Percentiles rank a stretch among this genome's conserved stretches.
phyloP scores from a whole-genome alignment of 2,797 vertebrate species.

The Microchirus variegatus region DNA sequence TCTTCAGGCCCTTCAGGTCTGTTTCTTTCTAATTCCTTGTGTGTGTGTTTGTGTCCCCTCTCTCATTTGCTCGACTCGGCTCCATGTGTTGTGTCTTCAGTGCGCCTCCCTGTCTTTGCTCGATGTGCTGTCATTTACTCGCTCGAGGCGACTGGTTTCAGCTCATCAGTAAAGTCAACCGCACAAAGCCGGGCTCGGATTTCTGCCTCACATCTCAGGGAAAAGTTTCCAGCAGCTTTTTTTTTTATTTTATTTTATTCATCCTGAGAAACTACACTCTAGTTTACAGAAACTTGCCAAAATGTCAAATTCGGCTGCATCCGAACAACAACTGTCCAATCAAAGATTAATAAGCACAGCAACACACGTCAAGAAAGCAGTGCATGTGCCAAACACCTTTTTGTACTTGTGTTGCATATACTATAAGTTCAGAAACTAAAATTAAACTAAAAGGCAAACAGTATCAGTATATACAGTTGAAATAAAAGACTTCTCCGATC shows the following conservation, averaged over 20 bases:
- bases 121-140: constrained; percentile 39
- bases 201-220: constrained; percentile 38
- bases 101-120: constrained; percentile 41
- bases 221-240: not conserved
- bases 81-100: constrained; percentile 26
- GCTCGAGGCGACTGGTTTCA: constrained; percentile 56
- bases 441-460: too few species aligned
- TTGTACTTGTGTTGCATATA: too few species aligned
- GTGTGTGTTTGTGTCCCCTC: constrained; percentile 35
- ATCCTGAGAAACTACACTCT: not conserved
- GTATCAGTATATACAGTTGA: too few species aligned
- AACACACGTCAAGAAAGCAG: too few species aligned
- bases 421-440: too few species aligned
- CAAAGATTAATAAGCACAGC: too few species aligned
- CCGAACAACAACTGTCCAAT: not conserved
- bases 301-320: not conserved
- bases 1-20: constrained; percentile 37
- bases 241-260: constrained; percentile 14
- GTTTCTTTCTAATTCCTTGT: constrained; percentile 12
- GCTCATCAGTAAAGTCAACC: constrained; percentile 56
- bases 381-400: too few species aligned
- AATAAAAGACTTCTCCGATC: too few species aligned
- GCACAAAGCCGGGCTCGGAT: constrained; percentile 12
- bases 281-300: not conserved
- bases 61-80: constrained; percentile 38